Evolutionary conservation across 2,888 invertebrate species (phyloP).

Genomic region (Teleiodes luculella): DNA sequence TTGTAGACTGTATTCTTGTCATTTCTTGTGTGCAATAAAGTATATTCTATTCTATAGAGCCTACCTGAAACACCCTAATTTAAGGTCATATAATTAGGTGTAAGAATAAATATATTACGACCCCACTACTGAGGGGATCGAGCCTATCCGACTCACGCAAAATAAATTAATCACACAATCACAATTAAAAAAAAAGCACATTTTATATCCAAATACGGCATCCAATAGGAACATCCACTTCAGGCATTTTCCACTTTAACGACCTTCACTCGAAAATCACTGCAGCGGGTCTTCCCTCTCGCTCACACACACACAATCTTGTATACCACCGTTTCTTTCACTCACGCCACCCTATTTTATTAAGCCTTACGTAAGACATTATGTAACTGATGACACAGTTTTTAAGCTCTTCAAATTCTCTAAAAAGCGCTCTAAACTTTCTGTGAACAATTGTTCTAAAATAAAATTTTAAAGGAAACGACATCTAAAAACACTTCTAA

Average conservation of each 20-base stretch:
- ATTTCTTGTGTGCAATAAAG: too few species aligned
- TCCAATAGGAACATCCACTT: constrained; percentile 18
- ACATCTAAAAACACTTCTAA: not conserved
- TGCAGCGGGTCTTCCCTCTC: constrained; percentile 29
- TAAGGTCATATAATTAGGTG: too few species aligned
- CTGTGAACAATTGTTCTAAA: not conserved
- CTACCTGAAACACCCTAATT: too few species aligned
- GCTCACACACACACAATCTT: constrained; percentile 27
- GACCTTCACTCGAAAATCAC: constrained; percentile 39
- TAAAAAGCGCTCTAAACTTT: not conserved
- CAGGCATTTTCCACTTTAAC: constrained; percentile 24
- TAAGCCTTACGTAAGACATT: constrained; percentile 36
- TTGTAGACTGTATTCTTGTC: too few species aligned
- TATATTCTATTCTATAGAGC: too few species aligned
- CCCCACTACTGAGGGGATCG: too few species aligned
- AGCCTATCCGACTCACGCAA: too few species aligned
- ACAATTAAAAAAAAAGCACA: too few species aligned
- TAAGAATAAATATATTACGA: too few species aligned
- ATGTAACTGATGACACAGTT: constrained; percentile 14
- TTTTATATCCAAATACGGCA: not conserved
- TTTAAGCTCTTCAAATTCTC: not conserved
- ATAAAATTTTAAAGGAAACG: not conserved
- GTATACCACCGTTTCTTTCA: constrained; percentile 32
- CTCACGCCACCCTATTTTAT: constrained; percentile 23
- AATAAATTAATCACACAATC: too few species aligned